Evolutionary conservation across 2,113 vertebrate genomes (phyloP).

Genomic region (Colius striatus): DNA sequence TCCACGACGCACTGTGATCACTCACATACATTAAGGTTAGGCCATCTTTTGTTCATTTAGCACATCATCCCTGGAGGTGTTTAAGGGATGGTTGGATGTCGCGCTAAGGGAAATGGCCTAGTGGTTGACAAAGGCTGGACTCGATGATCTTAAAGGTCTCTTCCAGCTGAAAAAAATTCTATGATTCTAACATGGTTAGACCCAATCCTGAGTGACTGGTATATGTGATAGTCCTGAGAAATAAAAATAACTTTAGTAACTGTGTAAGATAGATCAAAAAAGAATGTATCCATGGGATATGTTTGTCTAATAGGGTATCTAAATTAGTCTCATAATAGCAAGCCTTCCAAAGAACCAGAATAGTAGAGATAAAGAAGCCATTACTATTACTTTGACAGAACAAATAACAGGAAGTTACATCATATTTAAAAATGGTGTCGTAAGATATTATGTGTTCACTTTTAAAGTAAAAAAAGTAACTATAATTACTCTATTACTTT

Average conservation of each 20-base stretch:
- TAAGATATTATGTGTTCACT: neutral
- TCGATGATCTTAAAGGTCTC: no score
- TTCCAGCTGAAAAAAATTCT: no score
- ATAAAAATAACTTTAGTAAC: neutral
- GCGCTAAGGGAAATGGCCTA: no score
- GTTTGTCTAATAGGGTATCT: neutral
- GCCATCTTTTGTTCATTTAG: neutral
- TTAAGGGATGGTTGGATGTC: neutral
- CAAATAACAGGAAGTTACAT: neutral
- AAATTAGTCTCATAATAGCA: neutral
- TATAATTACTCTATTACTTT: slow-evolving; percentile 18
- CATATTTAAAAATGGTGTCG: neutral
- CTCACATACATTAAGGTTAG: neutral
- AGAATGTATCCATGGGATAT: neutral
- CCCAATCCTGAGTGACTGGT: neutral
- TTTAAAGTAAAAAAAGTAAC: neutral
- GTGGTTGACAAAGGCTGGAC: no score
- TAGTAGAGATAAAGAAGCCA: neutral
- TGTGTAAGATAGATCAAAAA: neutral
- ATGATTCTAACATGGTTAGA: neutral
- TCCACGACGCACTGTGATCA: neutral
- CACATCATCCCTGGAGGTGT: neutral
- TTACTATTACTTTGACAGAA: neutral
- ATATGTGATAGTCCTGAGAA: neutral
- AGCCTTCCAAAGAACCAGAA: neutral